These are phyloP conservation scores for Nannospalax galili DNA, from an alignment of 2,113 vertebrate genomes.

Conservation along the genomic window DNA sequence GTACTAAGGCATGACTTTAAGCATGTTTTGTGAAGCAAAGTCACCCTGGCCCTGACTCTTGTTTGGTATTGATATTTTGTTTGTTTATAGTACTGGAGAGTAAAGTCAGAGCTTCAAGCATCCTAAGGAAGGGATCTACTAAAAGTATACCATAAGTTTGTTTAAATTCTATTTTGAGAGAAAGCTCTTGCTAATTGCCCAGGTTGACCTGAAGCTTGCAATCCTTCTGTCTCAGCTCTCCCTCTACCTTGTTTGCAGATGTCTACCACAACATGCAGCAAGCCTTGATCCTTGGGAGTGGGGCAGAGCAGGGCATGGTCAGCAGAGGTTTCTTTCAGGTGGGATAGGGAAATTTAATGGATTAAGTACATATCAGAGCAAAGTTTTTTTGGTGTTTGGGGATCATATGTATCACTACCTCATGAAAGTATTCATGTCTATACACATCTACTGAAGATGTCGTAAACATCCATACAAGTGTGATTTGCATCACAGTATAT, in stretches of 20 bases:
- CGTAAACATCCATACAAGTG: neutral
- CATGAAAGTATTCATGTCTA: neutral
- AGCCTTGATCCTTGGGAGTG: neutral
- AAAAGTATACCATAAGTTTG: neutral
- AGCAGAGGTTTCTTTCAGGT: neutral
- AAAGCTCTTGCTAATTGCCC: neutral
- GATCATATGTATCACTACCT: neutral
- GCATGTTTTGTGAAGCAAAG: neutral
- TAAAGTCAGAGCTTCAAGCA: neutral
- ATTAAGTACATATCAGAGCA: conserved; percentile 8
- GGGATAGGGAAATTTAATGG: neutral
- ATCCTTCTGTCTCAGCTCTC: neutral
- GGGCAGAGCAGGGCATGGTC: neutral
- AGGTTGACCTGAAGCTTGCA: neutral
- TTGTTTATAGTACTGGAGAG: neutral
- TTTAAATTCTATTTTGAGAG: neutral
- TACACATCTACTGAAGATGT: neutral
- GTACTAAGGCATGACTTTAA: neutral
- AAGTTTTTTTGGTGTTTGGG: neutral
- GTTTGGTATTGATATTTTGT: neutral
- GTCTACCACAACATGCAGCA: neutral
- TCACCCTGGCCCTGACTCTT: neutral
- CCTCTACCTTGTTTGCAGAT: neutral
- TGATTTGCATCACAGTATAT: neutral
- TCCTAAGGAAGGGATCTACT: neutral